Percentiles rank a stretch among this genome's conserved stretches.
These are phyloP conservation scores for Azemiops feae DNA, from an alignment of 2,113 vertebrate genomes.

Conservation along the genomic window DNA sequence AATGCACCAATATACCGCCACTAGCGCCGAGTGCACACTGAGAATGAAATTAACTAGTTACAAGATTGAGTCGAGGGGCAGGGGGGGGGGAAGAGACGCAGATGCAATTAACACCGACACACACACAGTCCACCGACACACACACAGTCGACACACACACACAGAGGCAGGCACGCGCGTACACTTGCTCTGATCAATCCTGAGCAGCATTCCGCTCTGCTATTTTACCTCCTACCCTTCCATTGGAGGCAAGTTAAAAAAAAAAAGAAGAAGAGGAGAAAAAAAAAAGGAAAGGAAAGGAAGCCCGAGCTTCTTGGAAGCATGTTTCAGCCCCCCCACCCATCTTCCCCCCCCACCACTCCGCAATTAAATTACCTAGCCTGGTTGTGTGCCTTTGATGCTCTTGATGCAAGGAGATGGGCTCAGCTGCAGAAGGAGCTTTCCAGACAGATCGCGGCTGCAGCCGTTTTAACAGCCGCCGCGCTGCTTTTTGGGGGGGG, in stretches of 20 bases:
- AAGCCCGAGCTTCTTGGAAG: conserved; percentile 53
- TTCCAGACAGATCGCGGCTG: conserved; percentile 62
- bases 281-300: not conserved
- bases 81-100: not conserved
- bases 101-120: conserved; percentile 29
- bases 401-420: conserved; percentile 48
- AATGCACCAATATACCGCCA: conserved; percentile 51
- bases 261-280: conserved; percentile 27
- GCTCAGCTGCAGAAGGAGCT: conserved; percentile 59
- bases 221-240: conserved; percentile 34
- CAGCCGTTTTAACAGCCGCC: no score
- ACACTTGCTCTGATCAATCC: conserved; percentile 48
- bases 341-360: no score
- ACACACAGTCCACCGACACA: not conserved
- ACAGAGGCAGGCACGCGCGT: not conserved
- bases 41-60: conserved; percentile 64
- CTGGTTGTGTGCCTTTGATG: conserved; percentile 46
- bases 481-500: no score
- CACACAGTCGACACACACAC: not conserved
- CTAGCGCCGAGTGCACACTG: conserved; percentile 51
- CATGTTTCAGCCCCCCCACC: conserved; percentile 39
- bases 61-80: conserved; percentile 44
- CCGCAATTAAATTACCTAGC: conserved; percentile 26
- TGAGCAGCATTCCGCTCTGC: conserved; percentile 48
- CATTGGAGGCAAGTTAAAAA: conserved; percentile 51